Percentiles rank a stretch among this genome's conserved stretches.
These are phyloP conservation scores for Propithecus coquereli DNA, from an alignment of 2,113 vertebrate genomes.

Conservation along the genomic window DNA sequence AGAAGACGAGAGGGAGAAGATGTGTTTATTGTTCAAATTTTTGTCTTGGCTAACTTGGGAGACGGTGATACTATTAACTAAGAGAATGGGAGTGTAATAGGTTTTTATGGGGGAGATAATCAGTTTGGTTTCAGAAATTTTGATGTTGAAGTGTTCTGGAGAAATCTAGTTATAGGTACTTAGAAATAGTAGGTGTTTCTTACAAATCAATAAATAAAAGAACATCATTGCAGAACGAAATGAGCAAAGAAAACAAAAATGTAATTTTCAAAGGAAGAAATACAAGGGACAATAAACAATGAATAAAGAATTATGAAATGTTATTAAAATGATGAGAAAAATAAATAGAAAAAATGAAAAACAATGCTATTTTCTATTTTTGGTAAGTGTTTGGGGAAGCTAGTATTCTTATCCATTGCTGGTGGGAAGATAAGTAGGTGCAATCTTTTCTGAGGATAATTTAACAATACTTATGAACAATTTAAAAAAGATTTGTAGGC, in stretches of 20 bases:
- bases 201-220: constrained; percentile 12
- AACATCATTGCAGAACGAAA: not conserved
- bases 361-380: not conserved
- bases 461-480: not conserved
- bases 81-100: not conserved
- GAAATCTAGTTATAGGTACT: constrained; percentile 11
- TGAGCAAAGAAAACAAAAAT: not conserved
- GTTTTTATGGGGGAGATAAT: not conserved
- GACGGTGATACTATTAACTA: not conserved
- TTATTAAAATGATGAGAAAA: not conserved
- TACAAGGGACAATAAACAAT: not conserved
- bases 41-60: constrained; percentile 4
- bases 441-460: not conserved
- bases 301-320: not conserved
- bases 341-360: not conserved
- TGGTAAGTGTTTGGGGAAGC: not conserved
- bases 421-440: not conserved
- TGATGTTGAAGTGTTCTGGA: not conserved
- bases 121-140: constrained; percentile 23
- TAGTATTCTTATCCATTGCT: not conserved
- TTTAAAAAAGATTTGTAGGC: not conserved
- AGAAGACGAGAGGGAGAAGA: not conserved
- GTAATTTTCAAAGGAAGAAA: not conserved
- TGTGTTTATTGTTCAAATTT: not conserved
- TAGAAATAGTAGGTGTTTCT: not conserved